Evolutionary conservation across 2,888 invertebrate species (phyloP).

Genomic region (Agrochola macilenta): DNA sequence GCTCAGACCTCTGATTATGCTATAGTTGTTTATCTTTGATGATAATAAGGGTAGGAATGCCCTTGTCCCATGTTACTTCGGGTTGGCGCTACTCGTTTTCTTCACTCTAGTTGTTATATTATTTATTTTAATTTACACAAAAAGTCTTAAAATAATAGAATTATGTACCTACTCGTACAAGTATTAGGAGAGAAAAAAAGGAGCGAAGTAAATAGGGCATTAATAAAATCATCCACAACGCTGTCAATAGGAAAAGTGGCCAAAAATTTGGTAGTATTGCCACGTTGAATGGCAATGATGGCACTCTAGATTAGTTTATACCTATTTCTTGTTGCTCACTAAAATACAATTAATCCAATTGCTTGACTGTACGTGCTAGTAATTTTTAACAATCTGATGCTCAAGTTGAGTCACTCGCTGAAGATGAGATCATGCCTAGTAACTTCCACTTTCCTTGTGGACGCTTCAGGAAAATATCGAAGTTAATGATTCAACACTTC

Average conservation of each 20-base stretch:
- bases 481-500: neutral
- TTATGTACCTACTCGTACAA: neutral
- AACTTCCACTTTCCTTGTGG: conserved; percentile 2
- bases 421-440: conserved; percentile 28
- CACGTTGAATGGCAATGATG: neutral
- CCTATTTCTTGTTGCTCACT: neutral
- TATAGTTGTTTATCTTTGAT: neutral
- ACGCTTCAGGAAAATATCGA: neutral
- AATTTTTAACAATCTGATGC: conserved; percentile 1
- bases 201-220: neutral
- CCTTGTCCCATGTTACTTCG: too few species aligned
- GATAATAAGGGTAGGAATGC: too few species aligned
- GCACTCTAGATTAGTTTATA: neutral
- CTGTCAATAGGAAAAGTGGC: neutral
- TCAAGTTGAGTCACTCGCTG: conserved; percentile 28
- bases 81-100: neutral
- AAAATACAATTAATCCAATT: conserved; percentile 12
- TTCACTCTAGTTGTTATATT: neutral
- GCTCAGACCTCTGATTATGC: neutral
- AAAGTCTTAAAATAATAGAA: neutral
- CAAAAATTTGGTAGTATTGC: neutral
- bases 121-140: neutral
- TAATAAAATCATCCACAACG: too few species aligned
- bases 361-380: conserved; percentile 7
- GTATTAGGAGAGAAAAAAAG: neutral